Conservation (phyloP, 1,140 invertebrate genomes). For the Magallana gigas region DNA sequence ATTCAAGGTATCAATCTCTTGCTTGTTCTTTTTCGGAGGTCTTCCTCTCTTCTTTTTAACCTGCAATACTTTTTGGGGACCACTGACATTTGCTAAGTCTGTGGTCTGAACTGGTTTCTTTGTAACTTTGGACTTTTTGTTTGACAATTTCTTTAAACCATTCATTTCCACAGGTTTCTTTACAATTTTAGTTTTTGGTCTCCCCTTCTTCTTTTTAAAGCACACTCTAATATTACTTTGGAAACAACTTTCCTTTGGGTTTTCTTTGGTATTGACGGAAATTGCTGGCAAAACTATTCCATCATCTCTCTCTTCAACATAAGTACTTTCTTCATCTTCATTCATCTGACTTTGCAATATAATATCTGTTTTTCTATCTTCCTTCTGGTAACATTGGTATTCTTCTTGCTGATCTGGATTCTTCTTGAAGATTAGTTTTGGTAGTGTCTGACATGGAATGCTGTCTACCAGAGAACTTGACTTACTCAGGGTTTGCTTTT, state of each 20-base stretch:
- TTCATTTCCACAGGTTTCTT: background rate
- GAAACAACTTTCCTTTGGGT: background rate
- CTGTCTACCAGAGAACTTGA: background rate
- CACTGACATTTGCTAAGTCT: background rate
- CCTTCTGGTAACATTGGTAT: background rate
- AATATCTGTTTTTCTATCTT: background rate
- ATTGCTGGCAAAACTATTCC: background rate
- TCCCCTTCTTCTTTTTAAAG: slow-evolving; percentile 27
- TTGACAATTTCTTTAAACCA: too few relatives aligned
- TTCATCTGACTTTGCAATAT: background rate
- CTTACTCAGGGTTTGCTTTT: background rate
- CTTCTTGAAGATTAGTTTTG: slow-evolving; percentile 23
- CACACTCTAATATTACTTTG: slow-evolving; percentile 2
- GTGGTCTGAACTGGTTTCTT: background rate
- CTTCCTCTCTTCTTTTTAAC: slow-evolving; percentile 22
- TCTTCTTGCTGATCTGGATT: slow-evolving; percentile 19
- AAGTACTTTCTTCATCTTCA: background rate
- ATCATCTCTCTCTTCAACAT: background rate
- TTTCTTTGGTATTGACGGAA: background rate
- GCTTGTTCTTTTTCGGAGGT: slow-evolving; percentile 1
- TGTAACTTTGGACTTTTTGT: background rate
- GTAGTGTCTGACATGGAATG: slow-evolving; percentile 9
- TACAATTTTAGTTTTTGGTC: background rate
- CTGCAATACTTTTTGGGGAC: background rate
- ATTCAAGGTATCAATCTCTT: background rate